phyloP scores from a whole-genome alignment of 2,888 invertebrate species.

The Himalopsyche anomala region DNA sequence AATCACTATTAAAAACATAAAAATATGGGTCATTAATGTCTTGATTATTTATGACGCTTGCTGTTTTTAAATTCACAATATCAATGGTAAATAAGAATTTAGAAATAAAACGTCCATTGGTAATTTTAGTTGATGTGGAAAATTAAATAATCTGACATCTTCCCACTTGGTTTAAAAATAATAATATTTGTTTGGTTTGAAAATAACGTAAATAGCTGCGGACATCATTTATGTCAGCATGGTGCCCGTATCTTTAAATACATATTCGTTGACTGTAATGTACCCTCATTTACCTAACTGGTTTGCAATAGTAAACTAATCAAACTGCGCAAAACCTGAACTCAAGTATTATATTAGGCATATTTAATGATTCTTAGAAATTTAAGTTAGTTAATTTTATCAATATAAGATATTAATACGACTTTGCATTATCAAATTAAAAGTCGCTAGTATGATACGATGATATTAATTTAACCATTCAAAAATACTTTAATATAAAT shows the following conservation, averaged over 20 bases:
- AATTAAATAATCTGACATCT: neutral
- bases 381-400: constrained; percentile 20
- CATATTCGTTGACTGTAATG: neutral
- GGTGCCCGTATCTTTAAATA: constrained; percentile 12
- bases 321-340: constrained; percentile 4
- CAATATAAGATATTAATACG: neutral
- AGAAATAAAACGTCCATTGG: neutral
- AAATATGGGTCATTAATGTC: too few relatives aligned
- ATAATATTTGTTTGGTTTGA: neutral
- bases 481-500: too few relatives aligned
- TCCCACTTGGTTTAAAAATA: neutral
- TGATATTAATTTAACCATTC: too few relatives aligned
- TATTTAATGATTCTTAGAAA: neutral
- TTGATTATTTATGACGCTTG: too few relatives aligned
- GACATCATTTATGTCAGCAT: constrained; percentile 8
- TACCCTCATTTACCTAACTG: constrained; percentile 23
- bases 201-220: neutral
- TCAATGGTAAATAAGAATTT: too few relatives aligned
- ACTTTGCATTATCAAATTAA: neutral
- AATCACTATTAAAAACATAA: too few relatives aligned
- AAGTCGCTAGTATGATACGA: too few relatives aligned
- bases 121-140: neutral
- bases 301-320: constrained; percentile 29
- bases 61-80: too few relatives aligned
- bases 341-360: constrained; percentile 4